These are phyloP conservation scores for Balanococcus diminutus DNA, from an alignment of 2,888 invertebrate genomes.

Conservation along the genomic window DNA sequence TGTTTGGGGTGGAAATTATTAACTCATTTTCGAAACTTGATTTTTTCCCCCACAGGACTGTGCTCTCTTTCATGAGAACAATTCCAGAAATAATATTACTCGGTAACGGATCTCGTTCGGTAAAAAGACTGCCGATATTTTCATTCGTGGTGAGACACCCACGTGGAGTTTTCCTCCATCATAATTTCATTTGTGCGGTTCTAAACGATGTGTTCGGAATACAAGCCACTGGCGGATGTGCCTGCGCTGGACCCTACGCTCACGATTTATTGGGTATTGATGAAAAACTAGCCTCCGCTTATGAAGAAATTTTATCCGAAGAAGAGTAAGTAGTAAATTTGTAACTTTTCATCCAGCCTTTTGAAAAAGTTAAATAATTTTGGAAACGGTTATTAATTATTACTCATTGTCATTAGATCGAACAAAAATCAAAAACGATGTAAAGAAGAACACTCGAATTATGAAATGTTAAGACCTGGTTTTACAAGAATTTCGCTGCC, in stretches of 20 bases:
- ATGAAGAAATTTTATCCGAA: constrained; percentile 73
- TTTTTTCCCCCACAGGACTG: constrained; percentile 70
- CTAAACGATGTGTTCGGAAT: constrained; percentile 92
- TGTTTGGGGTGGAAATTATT: too few species aligned
- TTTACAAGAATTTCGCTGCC: constrained; percentile 85
- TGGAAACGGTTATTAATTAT: neutral
- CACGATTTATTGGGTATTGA: constrained; percentile 85
- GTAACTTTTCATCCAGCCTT: too few species aligned
- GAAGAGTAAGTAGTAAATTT: constrained; percentile 65
- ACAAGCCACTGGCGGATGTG: constrained; percentile 79
- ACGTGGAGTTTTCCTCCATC: constrained; percentile 82
- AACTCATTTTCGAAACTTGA: neutral
- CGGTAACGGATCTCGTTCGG: constrained; percentile 72
- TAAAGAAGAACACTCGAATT: constrained; percentile 64
- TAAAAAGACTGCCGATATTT: constrained; percentile 78
- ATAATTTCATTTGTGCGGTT: constrained; percentile 83
- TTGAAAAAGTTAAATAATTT: too few species aligned
- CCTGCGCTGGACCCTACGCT: constrained; percentile 83
- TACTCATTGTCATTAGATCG: constrained; percentile 60
- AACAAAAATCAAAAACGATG: constrained; percentile 65
- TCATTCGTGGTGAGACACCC: constrained; percentile 85
- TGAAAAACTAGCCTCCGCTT: constrained; percentile 74
- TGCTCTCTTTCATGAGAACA: constrained; percentile 76
- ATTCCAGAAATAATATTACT: constrained; percentile 80
- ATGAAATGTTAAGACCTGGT: constrained; percentile 81